Conservation (phyloP, 1,140 invertebrate genomes). For the Drosophila ironensis region DNA sequence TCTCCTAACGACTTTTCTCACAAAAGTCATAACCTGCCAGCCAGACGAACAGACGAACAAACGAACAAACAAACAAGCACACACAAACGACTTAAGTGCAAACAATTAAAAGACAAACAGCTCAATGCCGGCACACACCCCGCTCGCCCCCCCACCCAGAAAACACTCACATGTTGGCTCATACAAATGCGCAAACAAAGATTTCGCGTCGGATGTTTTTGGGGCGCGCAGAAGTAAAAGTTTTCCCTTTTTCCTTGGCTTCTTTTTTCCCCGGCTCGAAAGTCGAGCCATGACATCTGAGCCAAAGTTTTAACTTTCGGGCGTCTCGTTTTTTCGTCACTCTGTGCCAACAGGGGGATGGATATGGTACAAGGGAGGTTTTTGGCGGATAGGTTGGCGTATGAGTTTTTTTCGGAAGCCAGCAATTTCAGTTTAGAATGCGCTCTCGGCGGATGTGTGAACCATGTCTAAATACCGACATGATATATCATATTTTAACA, state of each 20-base stretch:
- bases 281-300: conserved; percentile 67
- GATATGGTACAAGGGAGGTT: conserved; percentile 35
- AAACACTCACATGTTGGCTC: conserved; percentile 14
- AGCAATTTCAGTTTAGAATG: background rate
- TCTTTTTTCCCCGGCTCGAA: conserved; percentile 60
- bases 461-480: no score
- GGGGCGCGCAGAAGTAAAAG: conserved; percentile 42
- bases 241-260: no score
- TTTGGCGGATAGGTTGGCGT: background rate
- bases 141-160: conserved; percentile 8
- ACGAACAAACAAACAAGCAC: conserved; percentile 46
- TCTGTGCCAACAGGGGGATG: conserved; percentile 26
- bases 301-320: conserved; percentile 43
- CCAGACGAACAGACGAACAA: conserved; percentile 31
- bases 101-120: conserved; percentile 80
- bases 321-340: conserved; percentile 24
- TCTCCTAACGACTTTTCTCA: conserved; percentile 64
- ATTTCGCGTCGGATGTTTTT: conserved; percentile 36
- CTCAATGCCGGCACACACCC: conserved; percentile 52
- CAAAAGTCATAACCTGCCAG: conserved; percentile 69
- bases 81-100: conserved; percentile 66
- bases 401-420: background rate
- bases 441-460: no score
- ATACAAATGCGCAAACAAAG: conserved; percentile 44
- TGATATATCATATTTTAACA: no score